phyloP scores from a whole-genome alignment of 1,140 invertebrate genomes.

The Sarcophaga peregrina region DNA sequence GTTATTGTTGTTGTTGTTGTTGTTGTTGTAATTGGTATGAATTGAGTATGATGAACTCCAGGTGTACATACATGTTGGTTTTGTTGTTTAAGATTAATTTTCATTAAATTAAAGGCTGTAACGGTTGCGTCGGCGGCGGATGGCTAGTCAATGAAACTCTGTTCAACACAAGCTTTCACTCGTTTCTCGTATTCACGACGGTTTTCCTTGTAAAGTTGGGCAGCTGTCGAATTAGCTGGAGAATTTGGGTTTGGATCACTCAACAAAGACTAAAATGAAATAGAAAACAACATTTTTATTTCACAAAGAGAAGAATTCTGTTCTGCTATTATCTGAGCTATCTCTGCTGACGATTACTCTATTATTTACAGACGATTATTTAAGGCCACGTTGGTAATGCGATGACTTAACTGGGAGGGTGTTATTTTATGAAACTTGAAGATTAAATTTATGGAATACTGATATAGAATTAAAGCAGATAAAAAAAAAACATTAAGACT shows the following conservation, averaged over 20 bases:
- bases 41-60: conserved; percentile 47
- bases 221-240: conserved; percentile 95
- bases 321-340: background rate
- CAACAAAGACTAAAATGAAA: conserved; percentile 83
- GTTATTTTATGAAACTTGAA: too few relatives aligned
- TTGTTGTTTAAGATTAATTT: conserved; percentile 42
- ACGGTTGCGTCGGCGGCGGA: conserved; percentile 51
- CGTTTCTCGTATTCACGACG: conserved; percentile 95
- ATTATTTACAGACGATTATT: too few relatives aligned
- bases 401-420: too few relatives aligned
- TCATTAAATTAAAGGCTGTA: conserved; percentile 41
- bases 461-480: too few relatives aligned
- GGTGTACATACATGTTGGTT: conserved; percentile 38
- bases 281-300: conserved; percentile 49
- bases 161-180: conserved; percentile 96
- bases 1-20: conserved; percentile 44
- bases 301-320: too few relatives aligned
- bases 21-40: conserved; percentile 38
- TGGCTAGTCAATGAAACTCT: conserved; percentile 93
- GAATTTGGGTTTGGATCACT: conserved; percentile 98
- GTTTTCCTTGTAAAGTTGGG: conserved; percentile 95
- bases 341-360: background rate
- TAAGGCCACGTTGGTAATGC: too few relatives aligned
- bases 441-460: too few relatives aligned
- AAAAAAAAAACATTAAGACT: too few relatives aligned